These are phyloP conservation scores for Portevinia maculata DNA, from an alignment of 2,888 invertebrate genomes.

Conservation along the genomic window DNA sequence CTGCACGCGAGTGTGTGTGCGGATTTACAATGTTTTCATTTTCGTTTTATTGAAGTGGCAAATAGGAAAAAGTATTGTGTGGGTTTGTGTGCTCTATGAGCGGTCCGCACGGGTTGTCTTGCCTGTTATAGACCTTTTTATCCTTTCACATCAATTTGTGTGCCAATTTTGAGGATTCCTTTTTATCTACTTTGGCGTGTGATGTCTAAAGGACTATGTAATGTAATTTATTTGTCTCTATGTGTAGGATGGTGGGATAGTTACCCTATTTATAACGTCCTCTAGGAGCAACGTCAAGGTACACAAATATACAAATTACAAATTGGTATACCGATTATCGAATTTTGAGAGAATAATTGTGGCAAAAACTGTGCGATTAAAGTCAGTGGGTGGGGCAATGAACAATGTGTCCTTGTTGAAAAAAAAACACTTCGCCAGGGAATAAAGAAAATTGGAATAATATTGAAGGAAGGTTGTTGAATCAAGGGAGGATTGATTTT, in stretches of 20 bases:
- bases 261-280: constrained; percentile 49
- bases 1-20: constrained; percentile 11
- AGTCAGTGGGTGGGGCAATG: neutral
- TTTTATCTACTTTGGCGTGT: constrained; percentile 26
- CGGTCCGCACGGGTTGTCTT: constrained; percentile 38
- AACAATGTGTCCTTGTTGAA: neutral
- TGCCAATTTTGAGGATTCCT: constrained; percentile 64
- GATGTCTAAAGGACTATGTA: constrained; percentile 21
- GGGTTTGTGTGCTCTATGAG: neutral
- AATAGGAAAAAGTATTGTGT: constrained; percentile 7
- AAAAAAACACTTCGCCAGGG: no score
- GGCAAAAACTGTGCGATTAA: constrained; percentile 50
- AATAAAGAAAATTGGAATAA: neutral
- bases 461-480: neutral
- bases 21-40: constrained; percentile 70
- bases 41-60: constrained; percentile 66
- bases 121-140: constrained; percentile 24
- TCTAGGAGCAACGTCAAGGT: constrained; percentile 57
- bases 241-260: neutral
- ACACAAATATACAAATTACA: constrained; percentile 44
- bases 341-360: constrained; percentile 67
- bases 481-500: neutral
- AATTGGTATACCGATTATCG: constrained; percentile 70
- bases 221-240: constrained; percentile 11
- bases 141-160: constrained; percentile 63